Base-by-base conservation (phyloP, 2,888 invertebrate genomes). In the Mallateleia sp. region DNA sequence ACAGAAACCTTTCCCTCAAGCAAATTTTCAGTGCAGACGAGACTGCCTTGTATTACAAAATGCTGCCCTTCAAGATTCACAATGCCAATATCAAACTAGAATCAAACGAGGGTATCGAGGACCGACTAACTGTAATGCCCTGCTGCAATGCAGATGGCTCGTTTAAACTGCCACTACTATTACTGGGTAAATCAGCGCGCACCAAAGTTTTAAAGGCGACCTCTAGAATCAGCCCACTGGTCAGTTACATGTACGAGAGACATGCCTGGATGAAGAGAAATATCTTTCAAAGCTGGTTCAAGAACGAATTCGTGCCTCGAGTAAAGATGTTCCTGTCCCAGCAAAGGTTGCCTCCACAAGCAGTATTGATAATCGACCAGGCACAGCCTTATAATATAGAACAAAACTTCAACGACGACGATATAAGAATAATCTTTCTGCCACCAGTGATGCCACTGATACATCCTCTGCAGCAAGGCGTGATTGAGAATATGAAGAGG, bases 81-180 rank as follows among this genome's bases (percentile, higher is more conserved):
- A 1, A 47, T 9, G 9, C 2, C 20, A 18, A 28, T 0, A 52
- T 47, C 6, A 79, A 69, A 24, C 5, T 18, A 32, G 38, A 62
- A 11, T 20, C 62, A 2, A 25, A 4, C 1, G 28, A 50, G 32
- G 28, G 18, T 9, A 14, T 28, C 0, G 32, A 77, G 2, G 83
- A 83, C 9, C 83, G 83, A 0, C 42, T 83, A 0, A 83, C 71
- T 8, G 52, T 78, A 34, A 78, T 78, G 58, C 77, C 77, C 2
- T 84, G 78, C 18, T 78, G 84, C 67, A 84, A 84, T 22, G 78
- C 84, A 34, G 84, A 84, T 9, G 72, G 78, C 11, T 84, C 84
- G 18, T 32, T 56, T 4, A 78, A 84, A 58, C 1, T 84, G 5
- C 84, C 84, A 2, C 22, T 84, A 5, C 25, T 84, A 34, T 72